Percentiles rank a stretch among this genome's conserved stretches.
These are phyloP conservation scores for Caenorhabditis virilis DNA, from an alignment of 2,888 invertebrate genomes.

Conservation along the genomic window DNA sequence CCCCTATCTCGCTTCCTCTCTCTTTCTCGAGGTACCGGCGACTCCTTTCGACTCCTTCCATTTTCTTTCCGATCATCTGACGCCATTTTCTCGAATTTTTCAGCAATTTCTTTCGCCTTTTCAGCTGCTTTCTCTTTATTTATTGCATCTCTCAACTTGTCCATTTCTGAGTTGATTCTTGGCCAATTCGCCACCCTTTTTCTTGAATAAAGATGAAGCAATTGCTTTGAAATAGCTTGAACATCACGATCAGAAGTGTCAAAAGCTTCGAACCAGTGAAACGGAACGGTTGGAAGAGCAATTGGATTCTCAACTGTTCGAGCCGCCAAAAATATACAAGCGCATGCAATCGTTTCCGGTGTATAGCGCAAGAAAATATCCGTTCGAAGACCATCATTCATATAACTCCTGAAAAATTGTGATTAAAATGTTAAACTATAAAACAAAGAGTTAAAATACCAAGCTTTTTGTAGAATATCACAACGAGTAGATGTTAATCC, in stretches of 20 bases:
- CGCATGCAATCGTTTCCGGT: conserved; percentile 96
- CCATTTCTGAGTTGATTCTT: conserved; percentile 41
- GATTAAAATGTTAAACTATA: neutral
- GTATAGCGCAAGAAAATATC: conserved; percentile 93
- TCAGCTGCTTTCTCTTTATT: conserved; percentile 34
- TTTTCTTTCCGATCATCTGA: conserved; percentile 20
- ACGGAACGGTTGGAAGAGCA: conserved; percentile 57
- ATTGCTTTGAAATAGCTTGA: conserved; percentile 50
- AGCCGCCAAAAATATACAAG: conserved; percentile 95
- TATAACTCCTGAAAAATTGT: conserved; percentile 80
- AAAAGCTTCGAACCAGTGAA: conserved; percentile 66
- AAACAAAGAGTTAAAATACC: conserved; percentile 73
- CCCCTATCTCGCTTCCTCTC: conserved; percentile 14
- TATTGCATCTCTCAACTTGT: conserved; percentile 26
- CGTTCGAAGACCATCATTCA: conserved; percentile 96
- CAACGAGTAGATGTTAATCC: conserved; percentile 80
- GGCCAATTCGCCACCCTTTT: conserved; percentile 49
- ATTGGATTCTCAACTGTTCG: conserved; percentile 71
- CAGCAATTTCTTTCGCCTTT: conserved; percentile 36
- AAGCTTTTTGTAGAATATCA: conserved; percentile 89
- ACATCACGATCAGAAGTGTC: conserved; percentile 62
- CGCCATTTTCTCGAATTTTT: conserved; percentile 30
- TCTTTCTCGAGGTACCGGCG: conserved; percentile 15
- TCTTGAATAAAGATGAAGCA: conserved; percentile 55
- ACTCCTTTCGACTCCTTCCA: conserved; percentile 11